Evolutionary conservation across 2,113 vertebrate genomes (phyloP).

Genomic region (Nothoprocta perdicaria): DNA sequence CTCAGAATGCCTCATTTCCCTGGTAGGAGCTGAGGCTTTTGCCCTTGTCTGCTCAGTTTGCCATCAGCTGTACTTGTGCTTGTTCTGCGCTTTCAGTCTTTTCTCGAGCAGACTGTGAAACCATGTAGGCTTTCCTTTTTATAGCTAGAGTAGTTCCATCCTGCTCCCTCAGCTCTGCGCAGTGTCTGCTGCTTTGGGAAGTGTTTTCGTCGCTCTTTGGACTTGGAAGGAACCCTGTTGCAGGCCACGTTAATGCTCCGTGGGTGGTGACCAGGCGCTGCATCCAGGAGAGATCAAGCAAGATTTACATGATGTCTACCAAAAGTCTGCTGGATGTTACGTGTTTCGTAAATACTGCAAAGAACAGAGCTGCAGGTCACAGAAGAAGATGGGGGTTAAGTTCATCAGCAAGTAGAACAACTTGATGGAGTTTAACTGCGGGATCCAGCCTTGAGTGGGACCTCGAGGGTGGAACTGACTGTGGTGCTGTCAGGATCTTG

Average conservation of each 20-base stretch:
- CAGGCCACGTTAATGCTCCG: background rate
- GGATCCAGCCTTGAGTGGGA: rapidly evolving
- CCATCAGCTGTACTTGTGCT: rapidly evolving
- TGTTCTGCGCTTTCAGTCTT: background rate
- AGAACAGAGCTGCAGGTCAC: background rate
- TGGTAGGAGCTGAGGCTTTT: rapidly evolving
- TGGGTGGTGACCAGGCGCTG: rapidly evolving
- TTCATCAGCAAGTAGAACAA: background rate
- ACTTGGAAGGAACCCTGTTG: background rate
- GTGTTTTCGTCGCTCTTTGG: background rate
- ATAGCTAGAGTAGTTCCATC: background rate
- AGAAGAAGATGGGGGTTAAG: background rate
- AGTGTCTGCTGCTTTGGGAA: rapidly evolving
- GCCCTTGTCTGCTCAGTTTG: background rate
- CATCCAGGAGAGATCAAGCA: rapidly evolving
- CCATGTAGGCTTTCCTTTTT: background rate
- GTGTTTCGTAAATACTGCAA: background rate
- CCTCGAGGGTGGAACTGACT: rapidly evolving
- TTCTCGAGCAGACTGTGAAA: background rate
- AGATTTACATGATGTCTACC: background rate
- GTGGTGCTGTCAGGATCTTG: background rate
- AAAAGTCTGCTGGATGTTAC: background rate
- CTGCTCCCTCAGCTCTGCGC: background rate
- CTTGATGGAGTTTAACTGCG: rapidly evolving
- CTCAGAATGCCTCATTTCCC: rapidly evolving